These are phyloP conservation scores for Thera obeliscata DNA, from an alignment of 2,888 invertebrate genomes.

Conservation along the genomic window DNA sequence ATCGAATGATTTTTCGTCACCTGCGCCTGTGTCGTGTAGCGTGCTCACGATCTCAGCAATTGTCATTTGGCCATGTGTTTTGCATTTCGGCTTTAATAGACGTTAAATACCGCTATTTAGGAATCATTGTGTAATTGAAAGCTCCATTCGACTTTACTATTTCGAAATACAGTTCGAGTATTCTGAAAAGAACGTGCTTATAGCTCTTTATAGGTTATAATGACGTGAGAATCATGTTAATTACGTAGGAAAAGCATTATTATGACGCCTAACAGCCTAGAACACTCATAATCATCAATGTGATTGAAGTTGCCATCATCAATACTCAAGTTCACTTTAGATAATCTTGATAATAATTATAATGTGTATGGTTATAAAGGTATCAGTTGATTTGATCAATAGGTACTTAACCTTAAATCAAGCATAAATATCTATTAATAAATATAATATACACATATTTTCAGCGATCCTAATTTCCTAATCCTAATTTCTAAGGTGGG, in stretches of 20 bases:
- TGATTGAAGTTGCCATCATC: neutral
- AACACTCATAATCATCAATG: too few relatives aligned
- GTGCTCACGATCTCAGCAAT: conserved; percentile 55
- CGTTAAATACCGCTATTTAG: conserved; percentile 50
- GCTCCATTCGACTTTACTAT: conserved; percentile 20
- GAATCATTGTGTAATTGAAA: conserved; percentile 32
- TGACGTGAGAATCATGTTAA: conserved; percentile 22
- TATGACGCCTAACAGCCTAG: neutral
- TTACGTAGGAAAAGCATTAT: conserved; percentile 1
- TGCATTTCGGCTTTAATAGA: conserved; percentile 51
- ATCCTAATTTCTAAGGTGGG: too few relatives aligned
- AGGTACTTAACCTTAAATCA: neutral
- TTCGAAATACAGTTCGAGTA: conserved; percentile 24
- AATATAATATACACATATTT: neutral
- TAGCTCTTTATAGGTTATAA: conserved; percentile 11
- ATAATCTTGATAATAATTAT: neutral
- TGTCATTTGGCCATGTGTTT: conserved; percentile 48
- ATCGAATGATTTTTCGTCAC: conserved; percentile 62
- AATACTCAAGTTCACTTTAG: neutral
- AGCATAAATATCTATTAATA: neutral
- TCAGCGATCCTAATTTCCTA: neutral
- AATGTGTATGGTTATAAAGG: neutral
- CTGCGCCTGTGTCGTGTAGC: conserved; percentile 52
- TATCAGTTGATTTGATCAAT: neutral
- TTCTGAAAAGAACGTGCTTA: conserved; percentile 21